Conservation (phyloP, 1,140 invertebrate genomes). For the Eupristina koningsbergeri region DNA sequence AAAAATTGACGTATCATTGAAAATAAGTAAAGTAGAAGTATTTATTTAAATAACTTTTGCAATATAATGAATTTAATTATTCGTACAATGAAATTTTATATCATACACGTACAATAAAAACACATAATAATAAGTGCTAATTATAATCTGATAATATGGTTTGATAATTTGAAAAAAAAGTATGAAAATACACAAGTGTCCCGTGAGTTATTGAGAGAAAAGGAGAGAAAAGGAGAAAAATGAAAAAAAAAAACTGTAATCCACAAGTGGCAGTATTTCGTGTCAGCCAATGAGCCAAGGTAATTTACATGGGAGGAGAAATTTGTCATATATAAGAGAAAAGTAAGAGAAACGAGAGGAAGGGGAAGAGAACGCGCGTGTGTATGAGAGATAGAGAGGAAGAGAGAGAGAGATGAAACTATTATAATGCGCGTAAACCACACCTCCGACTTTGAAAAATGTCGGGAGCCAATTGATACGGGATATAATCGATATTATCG, state of each 20-base stretch:
- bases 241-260: neutral
- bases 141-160: neutral
- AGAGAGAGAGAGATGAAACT: neutral
- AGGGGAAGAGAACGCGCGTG: neutral
- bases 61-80: neutral
- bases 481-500: slow-evolving; percentile 27
- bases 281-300: neutral
- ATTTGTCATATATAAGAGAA: slow-evolving; percentile 3
- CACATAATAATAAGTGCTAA: neutral
- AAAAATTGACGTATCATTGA: neutral
- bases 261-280: neutral
- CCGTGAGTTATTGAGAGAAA: neutral
- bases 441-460: slow-evolving; percentile 33
- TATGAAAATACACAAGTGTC: no score
- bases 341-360: neutral
- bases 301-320: slow-evolving; percentile 41
- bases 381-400: neutral
- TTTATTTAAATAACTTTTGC: neutral
- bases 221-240: neutral
- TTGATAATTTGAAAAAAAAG: neutral
- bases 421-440: slow-evolving; percentile 33
- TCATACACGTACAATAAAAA: neutral
- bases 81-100: neutral
- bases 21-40: neutral
- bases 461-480: slow-evolving; percentile 44